These are phyloP conservation scores for Andinoacara biseriatus DNA, from an alignment of 2,113 vertebrate species.

Conservation along the genomic window DNA sequence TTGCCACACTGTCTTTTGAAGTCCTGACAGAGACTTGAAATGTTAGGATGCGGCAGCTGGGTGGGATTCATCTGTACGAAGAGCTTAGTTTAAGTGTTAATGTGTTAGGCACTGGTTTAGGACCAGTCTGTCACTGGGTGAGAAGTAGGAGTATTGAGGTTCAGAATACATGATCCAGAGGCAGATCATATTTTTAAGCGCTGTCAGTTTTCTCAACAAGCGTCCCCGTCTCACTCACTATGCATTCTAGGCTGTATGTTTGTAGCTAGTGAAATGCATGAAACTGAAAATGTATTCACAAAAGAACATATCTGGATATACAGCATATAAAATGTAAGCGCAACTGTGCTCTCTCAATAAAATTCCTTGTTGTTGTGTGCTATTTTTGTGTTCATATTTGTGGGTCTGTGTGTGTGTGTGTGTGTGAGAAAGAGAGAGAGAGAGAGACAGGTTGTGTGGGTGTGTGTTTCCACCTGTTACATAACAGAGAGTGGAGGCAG, in stretches of 20 bases:
- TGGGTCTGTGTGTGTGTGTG: slow-evolving; percentile 34
- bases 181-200: slow-evolving; percentile 1
- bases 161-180: slow-evolving; percentile 30
- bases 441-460: slow-evolving; percentile 52
- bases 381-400: slow-evolving; percentile 27
- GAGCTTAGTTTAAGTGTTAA: slow-evolving; percentile 28
- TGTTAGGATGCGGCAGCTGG: slow-evolving; percentile 42
- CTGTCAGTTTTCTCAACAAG: slow-evolving; percentile 12
- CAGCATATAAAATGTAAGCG: slow-evolving; percentile 1
- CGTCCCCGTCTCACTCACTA: slow-evolving; percentile 6
- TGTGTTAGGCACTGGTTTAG: slow-evolving; percentile 29
- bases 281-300: neutral
- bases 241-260: neutral
- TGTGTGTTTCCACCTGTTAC: slow-evolving; percentile 75
- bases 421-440: slow-evolving; percentile 7
- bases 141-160: neutral
- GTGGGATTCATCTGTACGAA: slow-evolving; percentile 17
- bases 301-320: slow-evolving; percentile 11
- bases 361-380: neutral
- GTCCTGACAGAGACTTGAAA: slow-evolving; percentile 52
- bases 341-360: neutral
- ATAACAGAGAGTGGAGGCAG: slow-evolving; percentile 71
- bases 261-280: neutral
- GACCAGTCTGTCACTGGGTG: slow-evolving; percentile 31
- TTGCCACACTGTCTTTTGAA: slow-evolving; percentile 57